These are phyloP conservation scores for Lacerta viridis DNA, from an alignment of 2,797 vertebrate species.

Conservation along the genomic window DNA sequence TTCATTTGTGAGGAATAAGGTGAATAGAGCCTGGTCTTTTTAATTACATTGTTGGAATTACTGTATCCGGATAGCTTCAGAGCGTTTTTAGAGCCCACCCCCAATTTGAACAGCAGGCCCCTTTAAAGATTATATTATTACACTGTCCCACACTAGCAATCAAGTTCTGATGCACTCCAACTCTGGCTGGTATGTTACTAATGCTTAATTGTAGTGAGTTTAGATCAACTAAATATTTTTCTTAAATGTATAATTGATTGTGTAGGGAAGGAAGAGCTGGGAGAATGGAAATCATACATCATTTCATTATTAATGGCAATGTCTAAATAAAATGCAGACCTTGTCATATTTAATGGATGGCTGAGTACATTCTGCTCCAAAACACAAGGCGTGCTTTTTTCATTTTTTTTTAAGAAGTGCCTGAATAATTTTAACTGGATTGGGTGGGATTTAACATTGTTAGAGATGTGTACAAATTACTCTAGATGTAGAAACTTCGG, in stretches of 20 bases:
- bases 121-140: constrained; percentile 46
- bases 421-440: constrained; percentile 76
- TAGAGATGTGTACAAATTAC: constrained; percentile 46
- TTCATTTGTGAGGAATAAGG: constrained; percentile 3
- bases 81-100: constrained; percentile 20
- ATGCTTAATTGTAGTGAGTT: constrained; percentile 81
- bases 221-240: constrained; percentile 83
- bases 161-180: constrained; percentile 70
- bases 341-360: constrained; percentile 93
- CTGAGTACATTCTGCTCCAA: constrained; percentile 85
- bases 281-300: constrained; percentile 85
- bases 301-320: constrained; percentile 97
- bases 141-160: constrained; percentile 50
- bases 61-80: constrained; percentile 30
- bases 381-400: constrained; percentile 70
- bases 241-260: constrained; percentile 87
- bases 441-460: constrained; percentile 65
- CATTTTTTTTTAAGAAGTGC: constrained; percentile 61
- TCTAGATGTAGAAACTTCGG: constrained; percentile 48
- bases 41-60: constrained; percentile 23
- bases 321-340: constrained; percentile 95
- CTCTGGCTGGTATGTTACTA: constrained; percentile 64
- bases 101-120: constrained; percentile 48
- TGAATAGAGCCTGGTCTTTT: constrained; percentile 4
- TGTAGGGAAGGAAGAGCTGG: constrained; percentile 78